Evolutionary conservation across 2,797 vertebrate species (phyloP), one percentile per base, ranked within the genome.

Genomic region (Muraenolepis orangiensis): DNA sequence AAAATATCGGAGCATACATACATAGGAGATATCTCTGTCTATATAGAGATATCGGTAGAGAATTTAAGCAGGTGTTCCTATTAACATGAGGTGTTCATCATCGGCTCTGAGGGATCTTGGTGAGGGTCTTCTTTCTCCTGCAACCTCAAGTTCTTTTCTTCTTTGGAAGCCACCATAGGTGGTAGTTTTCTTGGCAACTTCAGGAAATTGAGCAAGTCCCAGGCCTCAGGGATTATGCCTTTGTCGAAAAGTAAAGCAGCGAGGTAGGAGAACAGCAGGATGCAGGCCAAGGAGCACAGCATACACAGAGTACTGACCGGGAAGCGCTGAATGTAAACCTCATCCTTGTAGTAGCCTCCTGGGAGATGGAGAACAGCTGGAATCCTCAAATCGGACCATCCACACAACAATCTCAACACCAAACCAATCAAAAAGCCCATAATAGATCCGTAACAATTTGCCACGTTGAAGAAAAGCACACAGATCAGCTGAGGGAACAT

Each of bases 401-500:
- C 89, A 1, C 86, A 82, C 70, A 91, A 18, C 46, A 85, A 32
- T 16, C 89, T 76, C 75, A 91, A 18, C 71, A 86, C 2, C 68
- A 85, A 26, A 23, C 88, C 88, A 0, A 70, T 38, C 0, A 30
- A 6, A 20, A 86, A 89, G 78, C 89, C 87, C 76, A 86, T 77
- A 0, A 89, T 75, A 2, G 87, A 87, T 0, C 94, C 92, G 0
- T 94, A 95, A 1, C 83, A 85, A 61, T 95, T 94, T 0, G 92
- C 93, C 72, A 85, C 26, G 13, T 72, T 77, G 77, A 86, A 57
- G 12, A 94, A 95, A 40, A 95, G 92, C 13, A 92, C 88, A 0
- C 94, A 95, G 67, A 92, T 90, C 18, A 95, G 86, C 80, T 95
- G 94, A 1, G 93, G 92, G 67, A 94, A 91, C 75, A 95, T 90